Evolutionary conservation across 2,888 invertebrate species (phyloP), one percentile per base, ranked within the genome.

Genomic region (Aporophyla lueneburgensis): DNA sequence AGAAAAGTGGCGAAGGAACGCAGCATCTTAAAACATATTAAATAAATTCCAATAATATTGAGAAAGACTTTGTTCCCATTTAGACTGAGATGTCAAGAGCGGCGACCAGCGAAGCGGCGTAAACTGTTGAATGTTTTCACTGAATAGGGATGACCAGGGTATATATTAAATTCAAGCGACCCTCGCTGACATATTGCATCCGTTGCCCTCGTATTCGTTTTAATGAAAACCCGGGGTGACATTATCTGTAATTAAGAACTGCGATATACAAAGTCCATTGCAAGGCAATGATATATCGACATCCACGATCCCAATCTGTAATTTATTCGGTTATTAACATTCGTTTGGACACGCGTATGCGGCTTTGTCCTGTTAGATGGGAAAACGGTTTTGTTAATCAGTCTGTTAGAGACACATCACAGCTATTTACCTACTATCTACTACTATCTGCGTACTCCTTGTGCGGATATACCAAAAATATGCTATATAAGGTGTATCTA

Each of bases 321-420:
- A 67, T 82, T 62, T 71, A 69, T 81, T 78, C 63, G 33, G 68
- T 71, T 75, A 84, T 73, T 75, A 78, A 71, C 63, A 78, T 43
- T 68, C 63, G 63, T 43, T 24, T 46, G 33, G 46, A 70, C 80
- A 82, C 74, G 58, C 74, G 76, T 83, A 84, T 84, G 83, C 73
- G 73, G 74, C 78, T 70, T 72, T 73, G 74, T 78, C 81, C 82
- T 73, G 74, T 65, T 74, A 67, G 49, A 84, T 80, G 79, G 71
- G 74, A 75, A 67, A 87, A 89, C 86, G 84, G 86, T 89, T 88
- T 75, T 79, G 70, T 79, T 81, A 81, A 85, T 83, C 83, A 86
- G 63, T 79, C 69, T 76, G 80, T 80, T 75, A 72, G 83, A 85
- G 49, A n/a, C 87, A 90, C 89, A n/a, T 33, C 33, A 33, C 33